Evolutionary conservation across 1,140 invertebrate species (phyloP).

Genomic region (Cotesia glomerata): DNA sequence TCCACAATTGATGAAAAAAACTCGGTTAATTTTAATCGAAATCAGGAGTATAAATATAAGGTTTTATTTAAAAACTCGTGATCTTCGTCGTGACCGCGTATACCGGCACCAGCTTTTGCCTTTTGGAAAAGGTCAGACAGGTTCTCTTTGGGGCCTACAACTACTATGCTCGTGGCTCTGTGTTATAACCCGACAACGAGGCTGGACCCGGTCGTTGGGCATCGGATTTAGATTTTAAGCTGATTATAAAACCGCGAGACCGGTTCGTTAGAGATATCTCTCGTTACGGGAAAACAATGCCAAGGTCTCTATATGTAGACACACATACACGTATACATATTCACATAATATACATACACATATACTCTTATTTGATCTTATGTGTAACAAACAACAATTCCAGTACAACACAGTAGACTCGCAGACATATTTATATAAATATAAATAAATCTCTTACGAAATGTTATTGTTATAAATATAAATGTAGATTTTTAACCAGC

Average conservation of each 20-base stretch:
- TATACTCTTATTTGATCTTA: too few relatives aligned
- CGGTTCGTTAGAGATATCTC: slow-evolving; percentile 50
- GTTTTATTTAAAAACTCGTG: neutral
- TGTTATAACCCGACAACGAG: slow-evolving; percentile 10
- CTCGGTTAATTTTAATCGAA: neutral
- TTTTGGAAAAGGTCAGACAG: slow-evolving; percentile 50
- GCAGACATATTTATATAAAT: too few relatives aligned
- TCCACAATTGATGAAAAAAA: neutral
- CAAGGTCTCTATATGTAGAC: neutral
- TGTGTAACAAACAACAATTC: too few relatives aligned
- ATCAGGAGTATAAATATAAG: neutral
- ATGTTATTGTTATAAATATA: too few relatives aligned
- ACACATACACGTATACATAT: too few relatives aligned
- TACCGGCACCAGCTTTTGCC: slow-evolving; percentile 12
- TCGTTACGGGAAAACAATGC: slow-evolving; percentile 45
- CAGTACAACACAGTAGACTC: too few relatives aligned
- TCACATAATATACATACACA: too few relatives aligned
- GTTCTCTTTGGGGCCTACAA: slow-evolving; percentile 45
- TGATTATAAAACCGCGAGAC: slow-evolving; percentile 50
- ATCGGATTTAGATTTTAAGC: slow-evolving; percentile 52
- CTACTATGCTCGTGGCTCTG: slow-evolving; percentile 32
- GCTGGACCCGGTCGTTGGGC: neutral
- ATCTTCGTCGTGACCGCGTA: neutral
- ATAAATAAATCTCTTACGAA: too few relatives aligned
- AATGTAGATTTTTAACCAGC: too few relatives aligned